Evolutionary conservation across 2,797 vertebrate species (phyloP).

Genomic region (Bufotes viridis): DNA sequence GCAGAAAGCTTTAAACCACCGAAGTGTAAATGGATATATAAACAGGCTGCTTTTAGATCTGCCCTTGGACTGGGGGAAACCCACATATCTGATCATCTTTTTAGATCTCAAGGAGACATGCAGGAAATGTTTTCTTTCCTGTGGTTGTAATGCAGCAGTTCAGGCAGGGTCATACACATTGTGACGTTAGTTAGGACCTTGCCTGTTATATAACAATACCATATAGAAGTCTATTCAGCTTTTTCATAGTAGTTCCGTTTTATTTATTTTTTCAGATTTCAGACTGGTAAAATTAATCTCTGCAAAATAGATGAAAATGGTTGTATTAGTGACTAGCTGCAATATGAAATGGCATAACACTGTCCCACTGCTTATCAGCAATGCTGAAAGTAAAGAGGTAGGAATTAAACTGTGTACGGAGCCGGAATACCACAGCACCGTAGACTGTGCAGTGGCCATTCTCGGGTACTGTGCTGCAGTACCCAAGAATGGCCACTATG

Average conservation of each 20-base stretch:
- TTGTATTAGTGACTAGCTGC: background rate
- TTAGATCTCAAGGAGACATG: background rate
- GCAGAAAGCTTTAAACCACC: background rate
- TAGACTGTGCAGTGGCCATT: too few relatives aligned
- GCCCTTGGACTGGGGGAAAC: constrained; percentile 22
- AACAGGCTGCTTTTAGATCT: constrained; percentile 22
- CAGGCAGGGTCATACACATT: background rate
- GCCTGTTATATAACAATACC: background rate
- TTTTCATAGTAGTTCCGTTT: background rate
- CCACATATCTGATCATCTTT: background rate
- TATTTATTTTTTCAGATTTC: background rate
- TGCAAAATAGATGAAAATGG: background rate
- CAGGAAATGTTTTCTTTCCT: constrained; percentile 41
- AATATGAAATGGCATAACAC: background rate
- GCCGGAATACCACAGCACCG: too few relatives aligned
- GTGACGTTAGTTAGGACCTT: background rate
- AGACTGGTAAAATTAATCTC: background rate
- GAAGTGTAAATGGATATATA: background rate
- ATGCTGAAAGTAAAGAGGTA: background rate
- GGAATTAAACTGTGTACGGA: too few relatives aligned
- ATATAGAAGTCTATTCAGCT: background rate
- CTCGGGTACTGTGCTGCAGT: too few relatives aligned
- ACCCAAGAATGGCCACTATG: too few relatives aligned
- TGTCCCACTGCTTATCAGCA: background rate
- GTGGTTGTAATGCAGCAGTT: background rate